phyloP scores from a whole-genome alignment of 2,113 vertebrate species.

The Embiotoca jacksoni region DNA sequence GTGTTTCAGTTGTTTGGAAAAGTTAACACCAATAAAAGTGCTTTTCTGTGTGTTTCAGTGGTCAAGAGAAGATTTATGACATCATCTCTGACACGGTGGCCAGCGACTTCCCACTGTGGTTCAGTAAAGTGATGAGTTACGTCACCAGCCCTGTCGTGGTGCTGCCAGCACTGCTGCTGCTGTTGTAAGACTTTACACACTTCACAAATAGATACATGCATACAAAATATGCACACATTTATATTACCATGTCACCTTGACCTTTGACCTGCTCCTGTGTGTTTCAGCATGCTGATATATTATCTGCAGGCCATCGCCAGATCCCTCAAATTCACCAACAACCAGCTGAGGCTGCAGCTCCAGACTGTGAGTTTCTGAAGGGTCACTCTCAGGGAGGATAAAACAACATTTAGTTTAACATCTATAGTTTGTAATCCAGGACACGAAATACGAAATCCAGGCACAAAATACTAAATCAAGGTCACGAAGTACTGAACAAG shows the following conservation, averaged over 20 bases:
- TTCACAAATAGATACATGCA: background rate
- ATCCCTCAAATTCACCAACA: slow-evolving; percentile 97
- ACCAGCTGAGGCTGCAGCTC: slow-evolving; percentile 94
- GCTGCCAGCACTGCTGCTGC: slow-evolving; percentile 91
- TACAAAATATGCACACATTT: background rate
- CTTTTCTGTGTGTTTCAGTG: slow-evolving; percentile 80
- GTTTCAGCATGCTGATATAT: slow-evolving; percentile 96
- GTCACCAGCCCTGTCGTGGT: slow-evolving; percentile 96
- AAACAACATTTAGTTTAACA: background rate
- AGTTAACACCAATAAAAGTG: background rate
- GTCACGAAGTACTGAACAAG: too few relatives aligned
- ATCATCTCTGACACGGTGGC: slow-evolving; percentile 94
- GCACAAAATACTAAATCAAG: too few relatives aligned
- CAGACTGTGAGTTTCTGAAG: slow-evolving; percentile 88
- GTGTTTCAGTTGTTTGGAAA: background rate
- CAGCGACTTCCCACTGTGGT: slow-evolving; percentile 92
- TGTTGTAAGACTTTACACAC: slow-evolving; percentile 88
- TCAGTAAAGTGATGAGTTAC: slow-evolving; percentile 89
- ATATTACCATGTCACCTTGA: background rate
- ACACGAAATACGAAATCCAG: too few relatives aligned
- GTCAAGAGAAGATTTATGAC: slow-evolving; percentile 98
- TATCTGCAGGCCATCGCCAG: slow-evolving; percentile 97
- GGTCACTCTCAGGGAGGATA: background rate
- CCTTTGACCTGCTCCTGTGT: slow-evolving; percentile 32
- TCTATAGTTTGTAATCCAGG: background rate